These are phyloP conservation scores for Pteronotus mesoamericanus DNA, from an alignment of 2,797 vertebrate species.

Conservation along the genomic window DNA sequence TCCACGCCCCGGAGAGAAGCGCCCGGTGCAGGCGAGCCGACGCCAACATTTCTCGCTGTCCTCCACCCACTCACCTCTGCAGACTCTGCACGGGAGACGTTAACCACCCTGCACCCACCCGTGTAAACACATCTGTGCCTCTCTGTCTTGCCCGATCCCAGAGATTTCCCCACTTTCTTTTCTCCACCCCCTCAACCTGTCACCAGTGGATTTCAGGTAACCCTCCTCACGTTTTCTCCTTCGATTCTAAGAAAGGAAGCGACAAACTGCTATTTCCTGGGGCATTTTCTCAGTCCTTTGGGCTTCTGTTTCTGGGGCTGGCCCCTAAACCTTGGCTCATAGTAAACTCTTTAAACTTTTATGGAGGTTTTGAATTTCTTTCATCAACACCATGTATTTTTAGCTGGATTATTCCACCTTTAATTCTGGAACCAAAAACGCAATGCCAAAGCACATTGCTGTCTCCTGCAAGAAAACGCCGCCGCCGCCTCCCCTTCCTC, in stretches of 20 bases:
- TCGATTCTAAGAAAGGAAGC: neutral
- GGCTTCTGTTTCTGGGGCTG: neutral
- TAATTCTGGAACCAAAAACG: neutral
- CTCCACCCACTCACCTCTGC: too few species aligned
- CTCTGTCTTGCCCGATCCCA: neutral
- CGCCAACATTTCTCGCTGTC: neutral
- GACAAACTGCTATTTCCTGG: neutral
- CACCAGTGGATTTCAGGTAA: neutral
- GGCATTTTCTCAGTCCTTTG: neutral
- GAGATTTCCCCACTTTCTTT: neutral
- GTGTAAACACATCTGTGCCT: accelerated
- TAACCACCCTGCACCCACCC: neutral
- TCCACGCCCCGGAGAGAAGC: neutral
- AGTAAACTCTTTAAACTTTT: neutral
- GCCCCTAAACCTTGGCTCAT: neutral
- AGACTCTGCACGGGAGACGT: accelerated
- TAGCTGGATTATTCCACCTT: neutral
- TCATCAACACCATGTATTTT: neutral
- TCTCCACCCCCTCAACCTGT: neutral
- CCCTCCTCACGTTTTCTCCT: neutral
- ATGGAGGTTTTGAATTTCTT: neutral
- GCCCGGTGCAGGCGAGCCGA: neutral
- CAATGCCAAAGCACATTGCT: neutral
- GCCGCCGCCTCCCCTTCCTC: neutral
- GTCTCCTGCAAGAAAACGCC: neutral